phyloP scores from a whole-genome alignment of 2,113 vertebrate species.

The Podiceps cristatus region DNA sequence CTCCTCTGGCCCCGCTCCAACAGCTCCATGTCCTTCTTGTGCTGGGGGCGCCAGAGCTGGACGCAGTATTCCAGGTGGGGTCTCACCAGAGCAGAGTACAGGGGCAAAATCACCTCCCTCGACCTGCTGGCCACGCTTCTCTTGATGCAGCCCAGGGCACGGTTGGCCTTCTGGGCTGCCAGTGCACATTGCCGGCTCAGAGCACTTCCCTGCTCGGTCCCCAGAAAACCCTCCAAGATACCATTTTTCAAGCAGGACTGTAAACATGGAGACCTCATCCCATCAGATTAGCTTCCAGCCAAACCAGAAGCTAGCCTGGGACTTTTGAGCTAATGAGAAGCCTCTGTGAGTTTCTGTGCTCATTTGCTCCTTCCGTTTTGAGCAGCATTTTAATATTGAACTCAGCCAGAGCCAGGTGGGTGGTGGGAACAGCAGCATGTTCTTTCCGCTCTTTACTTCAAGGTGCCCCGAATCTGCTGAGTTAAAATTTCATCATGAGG shows the following conservation, averaged over 20 bases:
- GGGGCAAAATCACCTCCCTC: too few relatives aligned
- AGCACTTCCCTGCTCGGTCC: background rate
- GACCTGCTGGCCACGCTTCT: too few relatives aligned
- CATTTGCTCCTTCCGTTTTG: background rate
- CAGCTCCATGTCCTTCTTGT: too few relatives aligned
- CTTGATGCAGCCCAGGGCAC: too few relatives aligned
- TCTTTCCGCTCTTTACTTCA: background rate
- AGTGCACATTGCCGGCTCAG: too few relatives aligned
- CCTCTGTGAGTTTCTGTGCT: background rate
- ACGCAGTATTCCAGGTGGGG: too few relatives aligned
- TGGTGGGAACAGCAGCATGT: background rate
- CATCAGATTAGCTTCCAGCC: background rate
- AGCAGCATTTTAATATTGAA: slow-evolving; percentile 18
- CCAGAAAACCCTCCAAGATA: background rate
- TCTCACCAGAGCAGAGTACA: too few relatives aligned
- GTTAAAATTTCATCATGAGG: background rate
- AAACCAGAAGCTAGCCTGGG: background rate
- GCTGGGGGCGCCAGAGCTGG: too few relatives aligned
- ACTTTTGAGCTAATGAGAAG: background rate
- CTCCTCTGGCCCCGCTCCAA: too few relatives aligned
- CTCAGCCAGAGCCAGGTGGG: background rate
- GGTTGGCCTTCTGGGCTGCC: too few relatives aligned
- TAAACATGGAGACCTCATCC: background rate
- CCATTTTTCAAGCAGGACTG: background rate
- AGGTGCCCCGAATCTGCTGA: background rate